phyloP scores from a whole-genome alignment of 1,140 invertebrate species.

The Caenorhabditis briggsae region DNA sequence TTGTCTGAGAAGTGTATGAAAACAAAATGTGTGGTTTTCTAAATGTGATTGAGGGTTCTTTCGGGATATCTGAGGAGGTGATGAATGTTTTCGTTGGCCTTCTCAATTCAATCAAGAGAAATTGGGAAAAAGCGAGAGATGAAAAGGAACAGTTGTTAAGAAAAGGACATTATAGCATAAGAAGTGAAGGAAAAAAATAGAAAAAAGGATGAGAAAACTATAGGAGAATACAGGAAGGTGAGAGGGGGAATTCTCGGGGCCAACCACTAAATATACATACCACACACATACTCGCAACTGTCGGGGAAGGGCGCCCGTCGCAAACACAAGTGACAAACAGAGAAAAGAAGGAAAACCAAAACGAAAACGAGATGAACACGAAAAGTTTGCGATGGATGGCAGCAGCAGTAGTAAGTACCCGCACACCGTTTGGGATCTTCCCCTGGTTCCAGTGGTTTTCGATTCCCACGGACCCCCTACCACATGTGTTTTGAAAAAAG shows the following conservation, averaged over 20 bases:
- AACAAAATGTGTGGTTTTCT: background rate
- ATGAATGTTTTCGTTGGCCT: conserved; percentile 2
- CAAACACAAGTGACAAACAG: conserved; percentile 19
- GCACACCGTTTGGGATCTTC: background rate
- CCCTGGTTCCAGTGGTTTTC: background rate
- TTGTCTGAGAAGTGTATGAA: background rate
- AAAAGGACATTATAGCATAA: background rate
- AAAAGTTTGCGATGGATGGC: conserved; percentile 6
- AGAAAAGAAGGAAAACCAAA: conserved; percentile 14
- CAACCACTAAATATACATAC: conserved; percentile 50
- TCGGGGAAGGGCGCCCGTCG: conserved; percentile 12
- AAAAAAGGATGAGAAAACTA: conserved; percentile 21
- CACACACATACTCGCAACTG: conserved; percentile 21
- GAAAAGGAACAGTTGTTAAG: conserved; percentile 36
- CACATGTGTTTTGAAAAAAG: conserved; percentile 25
- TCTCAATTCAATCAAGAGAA: background rate
- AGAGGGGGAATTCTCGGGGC: conserved; percentile 21
- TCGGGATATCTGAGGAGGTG: background rate
- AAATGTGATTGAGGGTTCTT: conserved; percentile 3
- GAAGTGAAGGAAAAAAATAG: background rate
- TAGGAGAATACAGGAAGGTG: no score
- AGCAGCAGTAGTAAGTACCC: background rate
- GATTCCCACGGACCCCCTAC: background rate
- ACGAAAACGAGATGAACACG: conserved; percentile 17
- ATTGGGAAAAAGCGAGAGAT: background rate